Conservation (phyloP, 2,113 vertebrate species). For the Nerophis ophidion region DNA sequence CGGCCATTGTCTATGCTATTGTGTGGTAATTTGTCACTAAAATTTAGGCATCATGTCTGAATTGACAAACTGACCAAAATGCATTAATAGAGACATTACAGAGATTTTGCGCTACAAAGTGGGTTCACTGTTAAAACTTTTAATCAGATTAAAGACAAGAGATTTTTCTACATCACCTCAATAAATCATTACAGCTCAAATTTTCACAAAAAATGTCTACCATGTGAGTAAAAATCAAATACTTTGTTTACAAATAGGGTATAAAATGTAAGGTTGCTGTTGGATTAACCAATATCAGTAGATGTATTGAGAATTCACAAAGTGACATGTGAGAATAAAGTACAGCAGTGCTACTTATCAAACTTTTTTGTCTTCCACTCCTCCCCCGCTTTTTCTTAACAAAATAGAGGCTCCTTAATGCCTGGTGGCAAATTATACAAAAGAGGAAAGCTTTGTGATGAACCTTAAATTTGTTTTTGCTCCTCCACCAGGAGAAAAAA, state of each 20-base stretch:
- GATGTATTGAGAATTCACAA: conserved; percentile 60
- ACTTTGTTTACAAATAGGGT: conserved; percentile 53
- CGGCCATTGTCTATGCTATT: too few relatives aligned
- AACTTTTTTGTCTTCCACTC: conserved; percentile 28
- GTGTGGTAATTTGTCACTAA: too few relatives aligned
- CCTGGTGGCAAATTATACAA: conserved; percentile 35
- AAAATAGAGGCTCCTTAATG: conserved; percentile 54
- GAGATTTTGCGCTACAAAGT: too few relatives aligned
- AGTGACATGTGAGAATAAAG: conserved; percentile 70
- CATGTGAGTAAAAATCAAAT: conserved; percentile 6
- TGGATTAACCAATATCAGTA: conserved; percentile 41
- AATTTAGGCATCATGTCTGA: too few relatives aligned
- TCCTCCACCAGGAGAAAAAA: conserved; percentile 33
- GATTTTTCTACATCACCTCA: too few relatives aligned
- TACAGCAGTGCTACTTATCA: conserved; percentile 65
- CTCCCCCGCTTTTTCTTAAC: conserved; percentile 44
- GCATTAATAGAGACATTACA: too few relatives aligned
- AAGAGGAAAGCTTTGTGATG: conserved; percentile 24
- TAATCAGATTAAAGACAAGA: too few relatives aligned
- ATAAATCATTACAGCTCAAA: too few relatives aligned
- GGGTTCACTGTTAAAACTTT: too few relatives aligned
- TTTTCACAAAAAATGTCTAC: not conserved
- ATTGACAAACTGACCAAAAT: too few relatives aligned
- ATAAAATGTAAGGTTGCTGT: conserved; percentile 61
- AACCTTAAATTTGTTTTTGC: conserved; percentile 20